Conservation (phyloP, 2,797 vertebrate genomes). For the Aratinga solstitialis region DNA sequence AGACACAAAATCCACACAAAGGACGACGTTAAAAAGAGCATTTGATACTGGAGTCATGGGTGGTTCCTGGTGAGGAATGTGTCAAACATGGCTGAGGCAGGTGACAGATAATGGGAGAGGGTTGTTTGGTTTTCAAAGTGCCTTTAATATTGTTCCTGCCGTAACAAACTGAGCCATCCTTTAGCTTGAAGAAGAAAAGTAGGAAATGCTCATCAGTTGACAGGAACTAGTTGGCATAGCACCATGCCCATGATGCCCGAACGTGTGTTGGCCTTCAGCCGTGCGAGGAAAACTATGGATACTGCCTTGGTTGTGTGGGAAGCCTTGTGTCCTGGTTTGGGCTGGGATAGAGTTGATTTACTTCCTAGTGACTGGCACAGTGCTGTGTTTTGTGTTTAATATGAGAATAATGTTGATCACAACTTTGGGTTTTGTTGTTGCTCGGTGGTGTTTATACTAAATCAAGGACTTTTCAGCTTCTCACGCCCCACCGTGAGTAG, state of each 20-base stretch:
- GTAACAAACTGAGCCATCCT: neutral
- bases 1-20: neutral
- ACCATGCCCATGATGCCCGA: neutral
- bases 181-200: neutral
- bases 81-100: neutral
- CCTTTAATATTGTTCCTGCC: neutral
- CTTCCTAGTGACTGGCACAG: neutral
- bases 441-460: neutral
- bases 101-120: neutral
- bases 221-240: neutral
- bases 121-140: neutral
- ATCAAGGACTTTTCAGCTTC: neutral
- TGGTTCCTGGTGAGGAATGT: neutral
- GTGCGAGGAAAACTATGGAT: neutral
- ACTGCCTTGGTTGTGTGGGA: neutral
- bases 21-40: accelerated
- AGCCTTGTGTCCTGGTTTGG: neutral
- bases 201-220: neutral
- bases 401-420: neutral
- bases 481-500: neutral
- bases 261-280: neutral
- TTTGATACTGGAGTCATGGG: neutral
- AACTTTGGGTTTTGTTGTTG: neutral
- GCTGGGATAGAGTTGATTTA: neutral
- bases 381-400: neutral